Evolutionary conservation across 2,797 vertebrate genomes (phyloP).

Genomic region (Anniella stebbinsi): DNA sequence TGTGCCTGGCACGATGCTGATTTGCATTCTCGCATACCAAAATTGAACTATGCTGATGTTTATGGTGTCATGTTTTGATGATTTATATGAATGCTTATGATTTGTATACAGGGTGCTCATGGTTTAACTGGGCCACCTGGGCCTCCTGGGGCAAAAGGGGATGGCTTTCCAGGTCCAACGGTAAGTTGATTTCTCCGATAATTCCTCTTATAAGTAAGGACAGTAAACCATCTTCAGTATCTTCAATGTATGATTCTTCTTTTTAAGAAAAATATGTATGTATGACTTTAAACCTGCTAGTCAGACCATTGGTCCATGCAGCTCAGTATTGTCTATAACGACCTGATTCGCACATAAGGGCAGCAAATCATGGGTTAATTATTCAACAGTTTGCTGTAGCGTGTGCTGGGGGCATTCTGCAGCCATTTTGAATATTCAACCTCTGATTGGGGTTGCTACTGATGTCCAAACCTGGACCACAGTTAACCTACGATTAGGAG

Average conservation of each 20-base stretch:
- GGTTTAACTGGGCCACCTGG: constrained; percentile 81
- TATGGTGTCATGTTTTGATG: not conserved
- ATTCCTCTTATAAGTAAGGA: not conserved
- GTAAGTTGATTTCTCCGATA: constrained; percentile 77
- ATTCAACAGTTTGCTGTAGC: no score
- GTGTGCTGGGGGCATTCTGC: no score
- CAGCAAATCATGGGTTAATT: no score
- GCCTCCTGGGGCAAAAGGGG: constrained; percentile 82
- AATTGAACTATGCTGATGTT: not conserved
- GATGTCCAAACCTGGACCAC: no score
- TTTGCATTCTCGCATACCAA: not conserved
- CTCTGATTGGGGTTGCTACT: no score
- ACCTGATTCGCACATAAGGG: no score
- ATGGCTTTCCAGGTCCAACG: constrained; percentile 80
- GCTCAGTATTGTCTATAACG: not conserved
- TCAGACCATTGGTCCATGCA: not conserved
- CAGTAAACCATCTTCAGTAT: not conserved
- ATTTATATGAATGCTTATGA: not conserved
- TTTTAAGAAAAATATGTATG: not conserved
- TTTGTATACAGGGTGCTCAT: constrained; percentile 79
- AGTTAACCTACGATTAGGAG: no score
- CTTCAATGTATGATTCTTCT: not conserved
- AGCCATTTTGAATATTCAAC: no score
- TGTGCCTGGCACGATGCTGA: not conserved
- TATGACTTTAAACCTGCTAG: no score